Conservation (phyloP, 2,888 invertebrate genomes). For the Coleophora flavipennella region DNA sequence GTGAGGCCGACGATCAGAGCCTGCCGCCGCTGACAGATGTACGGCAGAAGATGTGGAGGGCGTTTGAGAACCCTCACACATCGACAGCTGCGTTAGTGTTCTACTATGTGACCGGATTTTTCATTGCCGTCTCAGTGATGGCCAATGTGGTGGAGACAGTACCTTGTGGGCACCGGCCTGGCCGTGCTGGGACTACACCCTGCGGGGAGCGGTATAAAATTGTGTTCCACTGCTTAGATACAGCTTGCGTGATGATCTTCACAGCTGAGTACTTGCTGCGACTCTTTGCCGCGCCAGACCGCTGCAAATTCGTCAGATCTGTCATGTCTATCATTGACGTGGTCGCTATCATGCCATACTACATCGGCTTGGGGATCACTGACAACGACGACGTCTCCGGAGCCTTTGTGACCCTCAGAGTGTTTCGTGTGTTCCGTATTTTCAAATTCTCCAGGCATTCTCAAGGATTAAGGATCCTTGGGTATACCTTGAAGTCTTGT, state of each 20-base stretch:
- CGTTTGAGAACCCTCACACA: conserved; percentile 99
- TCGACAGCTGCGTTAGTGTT: conserved; percentile 99
- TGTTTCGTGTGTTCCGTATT: conserved; percentile 99
- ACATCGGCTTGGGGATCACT: conserved; percentile 97
- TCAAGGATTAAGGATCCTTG: conserved; percentile 97
- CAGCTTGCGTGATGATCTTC: conserved; percentile 99
- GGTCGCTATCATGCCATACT: conserved; percentile 98
- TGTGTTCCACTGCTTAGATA: conserved; percentile 99
- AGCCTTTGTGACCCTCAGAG: conserved; percentile 98
- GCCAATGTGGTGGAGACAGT: conserved; percentile 99
- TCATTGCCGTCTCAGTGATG: conserved; percentile 99
- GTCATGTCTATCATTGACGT: conserved; percentile 99
- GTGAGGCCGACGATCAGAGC: conserved; percentile 93
- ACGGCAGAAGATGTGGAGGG: conserved; percentile 98
- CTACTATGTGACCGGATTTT: conserved; percentile 99
- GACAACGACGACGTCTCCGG: conserved; percentile 99
- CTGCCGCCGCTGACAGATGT: conserved; percentile 90
- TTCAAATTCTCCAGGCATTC: conserved; percentile 99
- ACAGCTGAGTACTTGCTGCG: conserved; percentile 97
- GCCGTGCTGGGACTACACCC: conserved; percentile 88
- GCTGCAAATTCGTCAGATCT: conserved; percentile 97
- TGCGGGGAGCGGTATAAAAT: conserved; percentile 99
- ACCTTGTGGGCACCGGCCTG: conserved; percentile 91
- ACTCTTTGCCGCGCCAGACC: conserved; percentile 97
- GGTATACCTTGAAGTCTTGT: conserved; percentile 99